Percentiles rank a stretch among this genome's conserved stretches.
phyloP scores from a whole-genome alignment of 2,113 vertebrate genomes.

The Pseudorectes ferrugineus region DNA sequence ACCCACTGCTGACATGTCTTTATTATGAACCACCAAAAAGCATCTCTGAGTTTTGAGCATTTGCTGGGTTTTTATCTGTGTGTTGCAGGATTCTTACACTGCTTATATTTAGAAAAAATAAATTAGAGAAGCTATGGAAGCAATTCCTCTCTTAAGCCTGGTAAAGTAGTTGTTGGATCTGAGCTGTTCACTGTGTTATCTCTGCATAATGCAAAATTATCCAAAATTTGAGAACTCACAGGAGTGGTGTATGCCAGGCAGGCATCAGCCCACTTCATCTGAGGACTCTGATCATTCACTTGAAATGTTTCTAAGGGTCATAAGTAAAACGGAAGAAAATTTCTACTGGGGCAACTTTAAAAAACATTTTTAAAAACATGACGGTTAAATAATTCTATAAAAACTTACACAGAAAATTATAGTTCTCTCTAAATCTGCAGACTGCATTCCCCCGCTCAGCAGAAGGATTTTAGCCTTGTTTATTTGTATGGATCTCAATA shows the following conservation, averaged over 20 bases:
- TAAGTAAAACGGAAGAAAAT: neutral
- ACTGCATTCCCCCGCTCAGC: neutral
- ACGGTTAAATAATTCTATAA: neutral
- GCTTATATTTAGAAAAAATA: neutral
- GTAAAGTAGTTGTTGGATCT: neutral
- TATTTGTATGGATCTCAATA: neutral
- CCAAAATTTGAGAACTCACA: neutral
- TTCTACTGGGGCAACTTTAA: neutral
- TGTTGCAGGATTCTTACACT: neutral
- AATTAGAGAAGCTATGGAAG: neutral
- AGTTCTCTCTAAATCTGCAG: neutral
- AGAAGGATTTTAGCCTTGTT: neutral
- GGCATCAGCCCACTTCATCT: neutral
- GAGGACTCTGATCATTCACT: neutral
- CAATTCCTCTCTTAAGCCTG: neutral
- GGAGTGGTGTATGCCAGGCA: neutral
- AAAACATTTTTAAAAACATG: neutral
- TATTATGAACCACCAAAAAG: neutral
- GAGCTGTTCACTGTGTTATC: neutral
- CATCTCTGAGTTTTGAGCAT: neutral
- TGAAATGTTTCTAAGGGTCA: neutral
- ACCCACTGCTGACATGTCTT: neutral
- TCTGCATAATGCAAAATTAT: neutral
- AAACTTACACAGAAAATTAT: neutral
- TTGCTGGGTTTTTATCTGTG: neutral